These are phyloP conservation scores for Dicranocentrus wangi DNA, from an alignment of 2,888 invertebrate genomes.

Conservation along the genomic window DNA sequence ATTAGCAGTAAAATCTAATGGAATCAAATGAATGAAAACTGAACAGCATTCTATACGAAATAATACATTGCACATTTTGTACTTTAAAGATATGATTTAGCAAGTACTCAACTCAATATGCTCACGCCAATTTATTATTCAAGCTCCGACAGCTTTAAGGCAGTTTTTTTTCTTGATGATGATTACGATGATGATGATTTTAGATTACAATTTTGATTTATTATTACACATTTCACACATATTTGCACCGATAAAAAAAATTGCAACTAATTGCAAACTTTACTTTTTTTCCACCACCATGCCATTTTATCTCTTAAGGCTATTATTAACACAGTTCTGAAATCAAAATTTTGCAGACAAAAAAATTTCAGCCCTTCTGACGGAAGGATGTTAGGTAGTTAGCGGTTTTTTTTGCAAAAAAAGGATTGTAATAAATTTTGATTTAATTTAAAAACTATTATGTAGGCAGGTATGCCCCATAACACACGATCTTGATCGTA, in stretches of 20 bases:
- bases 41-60: neutral
- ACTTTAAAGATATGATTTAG: neutral
- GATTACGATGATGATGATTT: constrained; percentile 6
- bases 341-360: constrained; percentile 1
- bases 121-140: neutral
- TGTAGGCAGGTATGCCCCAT: too few species aligned
- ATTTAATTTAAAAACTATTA: too few species aligned
- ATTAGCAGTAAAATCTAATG: constrained; percentile 7
- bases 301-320: too few species aligned
- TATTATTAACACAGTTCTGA: constrained; percentile 14
- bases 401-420: too few species aligned
- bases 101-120: neutral
- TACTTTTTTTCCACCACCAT: too few species aligned
- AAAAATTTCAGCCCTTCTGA: too few species aligned
- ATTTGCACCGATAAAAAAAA: neutral
- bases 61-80: neutral
- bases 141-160: neutral
- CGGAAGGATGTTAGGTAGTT: too few species aligned
- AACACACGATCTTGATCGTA: too few species aligned
- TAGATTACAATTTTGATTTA: neutral
- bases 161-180: neutral
- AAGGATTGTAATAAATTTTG: too few species aligned
- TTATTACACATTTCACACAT: constrained; percentile 5
- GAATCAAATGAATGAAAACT: constrained; percentile 13
- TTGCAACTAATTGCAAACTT: neutral